Conservation (phyloP, 2,797 vertebrate genomes). For the Lithobates pipiens region DNA sequence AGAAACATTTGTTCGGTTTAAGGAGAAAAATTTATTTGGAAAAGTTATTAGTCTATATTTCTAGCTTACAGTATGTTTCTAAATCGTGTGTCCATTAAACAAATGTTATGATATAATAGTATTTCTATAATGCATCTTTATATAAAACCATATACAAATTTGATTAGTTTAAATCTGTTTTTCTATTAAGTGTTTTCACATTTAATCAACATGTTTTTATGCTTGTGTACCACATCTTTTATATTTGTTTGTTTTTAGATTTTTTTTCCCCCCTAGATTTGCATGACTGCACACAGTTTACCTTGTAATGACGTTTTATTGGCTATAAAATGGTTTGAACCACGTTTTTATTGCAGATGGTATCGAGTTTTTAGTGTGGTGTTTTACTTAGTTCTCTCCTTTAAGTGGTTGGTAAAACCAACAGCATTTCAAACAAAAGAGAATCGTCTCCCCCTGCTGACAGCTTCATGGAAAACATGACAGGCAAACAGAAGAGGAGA, state of each 20-base stretch:
- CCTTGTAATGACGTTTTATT: background rate
- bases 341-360: constrained; percentile 6
- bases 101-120: background rate
- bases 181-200: background rate
- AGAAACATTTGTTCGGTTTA: constrained; percentile 76
- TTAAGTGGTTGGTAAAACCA: background rate
- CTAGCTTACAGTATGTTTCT: no score
- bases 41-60: background rate
- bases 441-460: constrained; percentile 98
- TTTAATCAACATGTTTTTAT: background rate
- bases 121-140: background rate
- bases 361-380: constrained; percentile 7
- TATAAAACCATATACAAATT: background rate
- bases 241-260: background rate
- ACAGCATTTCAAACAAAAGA: constrained; percentile 83
- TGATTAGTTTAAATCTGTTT: background rate
- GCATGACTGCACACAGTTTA: constrained; percentile 44
- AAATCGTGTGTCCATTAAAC: no score
- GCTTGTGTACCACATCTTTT: background rate
- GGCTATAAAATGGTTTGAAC: background rate
- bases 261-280: background rate
- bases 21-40: constrained; percentile 61
- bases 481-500: constrained; percentile 65
- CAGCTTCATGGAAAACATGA: constrained; percentile 80
- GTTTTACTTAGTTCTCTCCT: background rate